Conservation (phyloP, 2,797 vertebrate species). For the Sebastes reedi region DNA sequence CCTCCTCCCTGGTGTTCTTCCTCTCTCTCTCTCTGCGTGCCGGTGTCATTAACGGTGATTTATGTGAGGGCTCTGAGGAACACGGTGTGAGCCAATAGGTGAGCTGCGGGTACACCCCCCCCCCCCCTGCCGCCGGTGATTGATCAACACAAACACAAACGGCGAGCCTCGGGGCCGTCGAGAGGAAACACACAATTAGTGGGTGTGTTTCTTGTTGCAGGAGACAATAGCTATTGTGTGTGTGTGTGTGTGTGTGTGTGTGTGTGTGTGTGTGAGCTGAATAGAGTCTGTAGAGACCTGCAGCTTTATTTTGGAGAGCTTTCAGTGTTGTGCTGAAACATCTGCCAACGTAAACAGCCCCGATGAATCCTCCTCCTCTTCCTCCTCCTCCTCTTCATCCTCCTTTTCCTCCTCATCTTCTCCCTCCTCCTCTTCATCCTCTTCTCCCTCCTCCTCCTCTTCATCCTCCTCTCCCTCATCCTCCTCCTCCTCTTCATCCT, state of each 20-base stretch:
- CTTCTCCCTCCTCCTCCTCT: too few species aligned
- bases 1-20: neutral
- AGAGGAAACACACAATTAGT: slow-evolving; percentile 47
- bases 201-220: slow-evolving; percentile 31
- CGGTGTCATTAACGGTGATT: slow-evolving; percentile 76
- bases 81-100: slow-evolving; percentile 72
- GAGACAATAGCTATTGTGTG: slow-evolving; percentile 12
- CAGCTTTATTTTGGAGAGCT: slow-evolving; percentile 27
- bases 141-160: slow-evolving; percentile 67
- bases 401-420: too few species aligned
- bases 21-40: neutral
- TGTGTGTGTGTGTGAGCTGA: neutral
- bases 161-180: slow-evolving; percentile 29
- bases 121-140: slow-evolving; percentile 60
- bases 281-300: slow-evolving; percentile 35
- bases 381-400: too few species aligned
- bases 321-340: neutral
- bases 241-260: too few species aligned
- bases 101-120: slow-evolving; percentile 62
- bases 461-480: too few species aligned
- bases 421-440: too few species aligned
- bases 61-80: slow-evolving; percentile 65
- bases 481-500: too few species aligned
- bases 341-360: neutral
- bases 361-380: neutral